These are phyloP conservation scores for Hypsibius dujardini DNA, from an alignment of 1,140 invertebrate genomes.

Conservation along the genomic window DNA sequence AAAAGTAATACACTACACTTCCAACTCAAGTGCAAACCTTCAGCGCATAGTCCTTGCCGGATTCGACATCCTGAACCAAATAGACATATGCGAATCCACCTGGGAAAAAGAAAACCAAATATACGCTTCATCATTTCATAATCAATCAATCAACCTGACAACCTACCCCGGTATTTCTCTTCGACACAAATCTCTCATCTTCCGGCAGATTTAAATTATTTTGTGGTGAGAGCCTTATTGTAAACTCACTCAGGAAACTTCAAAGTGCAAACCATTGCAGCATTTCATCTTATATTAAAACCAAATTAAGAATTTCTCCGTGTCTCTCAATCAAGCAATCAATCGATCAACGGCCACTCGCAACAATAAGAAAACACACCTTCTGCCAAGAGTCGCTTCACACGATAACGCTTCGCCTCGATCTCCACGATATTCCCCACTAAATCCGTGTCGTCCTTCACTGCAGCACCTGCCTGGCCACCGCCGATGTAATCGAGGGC, in stretches of 20 bases:
- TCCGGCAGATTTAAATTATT: no score
- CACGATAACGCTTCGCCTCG: not conserved
- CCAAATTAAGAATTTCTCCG: no score
- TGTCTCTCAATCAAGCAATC: no score
- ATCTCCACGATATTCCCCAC: conserved; percentile 16
- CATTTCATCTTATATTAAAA: not conserved
- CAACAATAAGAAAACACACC: not conserved
- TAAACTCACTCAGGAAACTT: not conserved
- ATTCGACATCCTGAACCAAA: conserved; percentile 66
- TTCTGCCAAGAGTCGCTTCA: conserved; percentile 4
- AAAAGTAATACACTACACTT: not conserved
- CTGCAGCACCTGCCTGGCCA: not conserved
- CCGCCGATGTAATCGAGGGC: conserved; percentile 13
- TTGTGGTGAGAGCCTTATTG: not conserved
- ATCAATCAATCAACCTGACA: no score
- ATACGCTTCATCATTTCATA: no score
- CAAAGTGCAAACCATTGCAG: not conserved
- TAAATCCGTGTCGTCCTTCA: not conserved
- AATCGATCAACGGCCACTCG: not conserved
- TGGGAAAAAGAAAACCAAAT: conserved; percentile 29
- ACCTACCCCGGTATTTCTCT: no score
- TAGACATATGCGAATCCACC: conserved; percentile 87
- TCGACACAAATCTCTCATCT: no score
- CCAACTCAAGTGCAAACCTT: conserved; percentile 28
- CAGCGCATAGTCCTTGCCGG: conserved; percentile 71